These are phyloP conservation scores for Paramormyrops hopkinsi DNA, from an alignment of 2,797 vertebrate species.

Conservation along the genomic window DNA sequence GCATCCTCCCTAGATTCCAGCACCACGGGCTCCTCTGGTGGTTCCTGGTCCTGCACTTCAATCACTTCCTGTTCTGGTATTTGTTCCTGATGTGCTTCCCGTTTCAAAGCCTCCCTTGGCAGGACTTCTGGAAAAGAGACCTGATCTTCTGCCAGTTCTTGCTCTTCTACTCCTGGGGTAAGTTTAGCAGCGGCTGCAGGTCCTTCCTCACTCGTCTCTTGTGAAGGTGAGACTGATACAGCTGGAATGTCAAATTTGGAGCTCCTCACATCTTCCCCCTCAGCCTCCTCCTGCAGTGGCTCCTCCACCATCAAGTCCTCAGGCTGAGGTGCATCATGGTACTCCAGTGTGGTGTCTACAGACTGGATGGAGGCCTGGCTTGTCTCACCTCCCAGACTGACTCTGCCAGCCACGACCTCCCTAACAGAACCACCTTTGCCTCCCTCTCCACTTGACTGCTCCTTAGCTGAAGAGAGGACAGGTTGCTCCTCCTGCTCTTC, in stretches of 20 bases:
- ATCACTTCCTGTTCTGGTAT: not conserved
- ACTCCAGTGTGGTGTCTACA: conserved; percentile 74
- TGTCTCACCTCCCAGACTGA: conserved; percentile 58
- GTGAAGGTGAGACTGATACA: not conserved
- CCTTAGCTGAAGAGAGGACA: conserved; percentile 38
- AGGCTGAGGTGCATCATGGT: conserved; percentile 67
- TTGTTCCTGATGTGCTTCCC: not conserved
- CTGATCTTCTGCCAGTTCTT: not conserved
- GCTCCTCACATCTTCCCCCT: conserved; percentile 49
- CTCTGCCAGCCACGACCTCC: conserved; percentile 28
- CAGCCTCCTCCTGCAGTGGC: conserved; percentile 37
- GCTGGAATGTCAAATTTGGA: conserved; percentile 38
- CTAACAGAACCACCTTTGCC: conserved; percentile 45
- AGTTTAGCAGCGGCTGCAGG: conserved; percentile 13
- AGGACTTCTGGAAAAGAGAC: not conserved
- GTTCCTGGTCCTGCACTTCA: not conserved
- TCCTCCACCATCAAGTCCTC: conserved; percentile 51
- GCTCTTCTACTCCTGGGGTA: conserved; percentile 7
- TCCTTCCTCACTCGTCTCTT: conserved; percentile 24
- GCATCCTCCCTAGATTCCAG: conserved; percentile 30
- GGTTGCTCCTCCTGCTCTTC: conserved; percentile 43
- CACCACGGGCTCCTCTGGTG: not conserved
- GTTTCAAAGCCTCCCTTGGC: not conserved
- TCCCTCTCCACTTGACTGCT: conserved; percentile 27
- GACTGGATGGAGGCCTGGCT: conserved; percentile 62